phyloP scores from a whole-genome alignment of 2,888 invertebrate genomes.

The Pocota personata region DNA sequence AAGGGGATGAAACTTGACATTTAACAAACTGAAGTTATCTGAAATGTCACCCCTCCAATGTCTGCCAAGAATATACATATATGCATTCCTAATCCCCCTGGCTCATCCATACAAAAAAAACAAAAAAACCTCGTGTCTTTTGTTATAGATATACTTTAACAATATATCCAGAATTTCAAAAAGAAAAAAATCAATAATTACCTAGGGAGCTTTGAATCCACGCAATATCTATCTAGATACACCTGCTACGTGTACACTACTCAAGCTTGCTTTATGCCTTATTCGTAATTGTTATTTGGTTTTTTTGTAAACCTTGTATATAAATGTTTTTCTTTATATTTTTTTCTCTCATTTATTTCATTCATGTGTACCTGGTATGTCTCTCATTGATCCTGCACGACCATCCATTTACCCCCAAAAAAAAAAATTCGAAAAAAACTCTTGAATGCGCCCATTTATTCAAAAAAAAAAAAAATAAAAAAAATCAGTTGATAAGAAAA shows the following conservation, averaged over 20 bases:
- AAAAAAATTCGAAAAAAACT: slow-evolving; percentile 30
- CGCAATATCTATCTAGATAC: neutral
- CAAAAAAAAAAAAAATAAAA: slow-evolving; percentile 31
- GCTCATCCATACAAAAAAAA: neutral
- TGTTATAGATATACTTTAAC: neutral
- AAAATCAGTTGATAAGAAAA: slow-evolving; percentile 78
- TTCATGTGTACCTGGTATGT: slow-evolving; percentile 58
- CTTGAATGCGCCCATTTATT: slow-evolving; percentile 49
- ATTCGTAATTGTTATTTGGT: slow-evolving; percentile 22
- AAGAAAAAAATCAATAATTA: slow-evolving; percentile 8
- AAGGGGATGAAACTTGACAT: neutral
- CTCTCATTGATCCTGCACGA: slow-evolving; percentile 71
- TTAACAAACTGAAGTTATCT: neutral
- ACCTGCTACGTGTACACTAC: slow-evolving; percentile 9
- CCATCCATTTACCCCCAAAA: slow-evolving; percentile 50
- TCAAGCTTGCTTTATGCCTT: slow-evolving; percentile 6
- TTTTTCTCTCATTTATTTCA: slow-evolving; percentile 56
- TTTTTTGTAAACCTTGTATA: slow-evolving; percentile 32
- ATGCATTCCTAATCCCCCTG: neutral
- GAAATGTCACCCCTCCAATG: neutral
- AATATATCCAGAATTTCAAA: neutral
- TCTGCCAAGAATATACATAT: neutral
- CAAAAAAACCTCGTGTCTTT: too few relatives aligned
- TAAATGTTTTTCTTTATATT: slow-evolving; percentile 39
- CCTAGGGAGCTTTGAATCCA: neutral